Evolutionary conservation across 2,113 vertebrate genomes (phyloP), one percentile per base, ranked within the genome.

Genomic region (Passer domesticus): DNA sequence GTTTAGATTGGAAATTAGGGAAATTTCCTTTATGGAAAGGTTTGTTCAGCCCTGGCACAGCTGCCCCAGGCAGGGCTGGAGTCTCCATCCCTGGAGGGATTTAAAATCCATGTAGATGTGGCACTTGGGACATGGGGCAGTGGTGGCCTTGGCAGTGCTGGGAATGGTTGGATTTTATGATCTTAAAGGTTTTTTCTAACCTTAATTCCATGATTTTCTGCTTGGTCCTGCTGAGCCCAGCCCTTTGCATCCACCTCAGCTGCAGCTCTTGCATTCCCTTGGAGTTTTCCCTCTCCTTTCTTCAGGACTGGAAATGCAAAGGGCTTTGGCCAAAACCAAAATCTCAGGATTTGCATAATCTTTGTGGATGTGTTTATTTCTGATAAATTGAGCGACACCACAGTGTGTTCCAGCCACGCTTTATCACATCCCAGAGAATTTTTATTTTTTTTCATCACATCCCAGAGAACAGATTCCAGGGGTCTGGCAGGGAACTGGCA

Each of bases 381-480:
- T 73, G 41, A 21, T 31, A 21, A 68, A 22, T 0, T 2, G 22
- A 8, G 53, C 6, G 35, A 12, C 55, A 10, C 6, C 8, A 0
- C 5, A 30, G 28, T 0, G 1, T 7, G 23, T 43, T 52, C 31
- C 15, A 15, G 64, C 21, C 64, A 2, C 2, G 0, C 58, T 67
- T 50, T 1, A 15, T n/a, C 46, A 3, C 52, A 2, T 81, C 39
- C 13, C 10, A 16, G 59, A 3, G 69, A 52, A 9, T 35, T 58
- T n/a, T 15, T 3, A 23, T 15, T 47, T 46, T 59, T 47, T 55
- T 58, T 50, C 0, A 14, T 31, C 46, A 3, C 52, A 2, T 81
- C 39, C 15, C 9, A 23, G 55, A 7, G 69, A 52, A 8, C 31
- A 11, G n/a, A 13, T 19, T 7, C 8, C 2, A 1, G 69, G 22